Base-by-base conservation (phyloP, 2,113 vertebrate genomes). In the Turdus rufiventris region DNA sequence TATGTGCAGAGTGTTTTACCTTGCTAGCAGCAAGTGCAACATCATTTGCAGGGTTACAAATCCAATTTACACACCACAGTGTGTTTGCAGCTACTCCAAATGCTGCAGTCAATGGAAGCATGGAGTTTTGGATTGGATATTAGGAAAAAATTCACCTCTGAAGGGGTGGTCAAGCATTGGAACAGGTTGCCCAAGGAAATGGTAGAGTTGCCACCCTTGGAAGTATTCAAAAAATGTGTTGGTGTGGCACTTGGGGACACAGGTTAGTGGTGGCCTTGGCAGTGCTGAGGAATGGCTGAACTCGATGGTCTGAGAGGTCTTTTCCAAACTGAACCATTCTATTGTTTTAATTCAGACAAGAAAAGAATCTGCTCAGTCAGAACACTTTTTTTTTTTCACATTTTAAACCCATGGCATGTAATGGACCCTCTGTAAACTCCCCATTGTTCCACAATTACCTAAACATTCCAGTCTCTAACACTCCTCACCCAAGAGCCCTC, bases 11-110 rank as follows among this genome's bases (percentile, higher is more conserved):
- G 34, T 5, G 6, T 34, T 75, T 48, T 13, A 6, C 34, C 40
- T 23, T 10, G 4, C 5, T 5, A 19, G 20, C 31, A 48, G 16
- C 17, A 34, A 40, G 21, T 6, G 3, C 5, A 3, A 2, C 3
- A 14, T n/a, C 8, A 4, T 29, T 68, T 73, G 15, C 1, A 72
- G 54, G 43, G 43, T 28, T 23, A 61, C 38, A 61, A 88, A 85
- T 28, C 33, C 4, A 36, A 53, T 57, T 26, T 33, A 38, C 13
- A 10, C 4, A 9, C 8, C 16, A 5, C 81, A 29, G 0, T 0
- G 14, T 18, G 48, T 61, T 75, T 75, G 62, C 50, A 76, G 66
- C 36, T 33, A 33, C 61, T 6, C 18, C 21, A 36, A 71, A 40
- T 2, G 4, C 82, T 42, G 23, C 1, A 31, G 25, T 4, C 34